phyloP scores from a whole-genome alignment of 2,113 vertebrate genomes.

The cat (Felis catus) region DNA sequence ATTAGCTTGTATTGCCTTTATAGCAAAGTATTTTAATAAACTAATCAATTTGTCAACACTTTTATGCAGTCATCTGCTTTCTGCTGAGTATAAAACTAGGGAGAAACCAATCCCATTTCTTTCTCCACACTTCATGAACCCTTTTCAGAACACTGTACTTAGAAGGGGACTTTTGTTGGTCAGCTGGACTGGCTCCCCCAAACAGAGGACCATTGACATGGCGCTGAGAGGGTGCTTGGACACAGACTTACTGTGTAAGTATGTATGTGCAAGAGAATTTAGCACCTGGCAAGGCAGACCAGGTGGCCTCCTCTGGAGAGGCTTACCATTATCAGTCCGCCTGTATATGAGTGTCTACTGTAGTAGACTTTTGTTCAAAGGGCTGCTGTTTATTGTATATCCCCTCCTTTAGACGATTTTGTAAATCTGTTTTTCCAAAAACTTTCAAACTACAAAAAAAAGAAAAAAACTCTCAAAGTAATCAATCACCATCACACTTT shows the following conservation, averaged over 20 bases:
- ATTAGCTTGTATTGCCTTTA: background rate
- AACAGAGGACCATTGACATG: conserved; percentile 27
- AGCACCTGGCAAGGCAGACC: background rate
- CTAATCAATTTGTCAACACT: background rate
- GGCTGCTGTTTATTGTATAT: conserved; percentile 20
- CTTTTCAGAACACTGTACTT: background rate
- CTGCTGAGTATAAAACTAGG: conserved; percentile 6
- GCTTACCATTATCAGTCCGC: background rate
- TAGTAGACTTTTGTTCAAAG: background rate
- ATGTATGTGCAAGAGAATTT: background rate
- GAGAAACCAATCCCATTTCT: background rate
- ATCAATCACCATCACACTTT: background rate
- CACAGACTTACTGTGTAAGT: background rate
- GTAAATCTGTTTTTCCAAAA: background rate
- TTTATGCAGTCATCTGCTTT: background rate
- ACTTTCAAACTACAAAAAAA: background rate
- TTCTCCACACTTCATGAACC: background rate
- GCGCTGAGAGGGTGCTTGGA: background rate
- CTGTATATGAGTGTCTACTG: background rate
- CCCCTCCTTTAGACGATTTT: background rate
- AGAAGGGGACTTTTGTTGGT: conserved; percentile 40
- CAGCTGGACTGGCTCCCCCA: background rate
- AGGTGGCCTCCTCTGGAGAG: background rate
- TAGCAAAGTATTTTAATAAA: conserved; percentile 37
- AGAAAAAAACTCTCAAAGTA: background rate